Base-by-base conservation (phyloP, 2,888 invertebrate genomes). In the Cryptophagus acutangulus region DNA sequence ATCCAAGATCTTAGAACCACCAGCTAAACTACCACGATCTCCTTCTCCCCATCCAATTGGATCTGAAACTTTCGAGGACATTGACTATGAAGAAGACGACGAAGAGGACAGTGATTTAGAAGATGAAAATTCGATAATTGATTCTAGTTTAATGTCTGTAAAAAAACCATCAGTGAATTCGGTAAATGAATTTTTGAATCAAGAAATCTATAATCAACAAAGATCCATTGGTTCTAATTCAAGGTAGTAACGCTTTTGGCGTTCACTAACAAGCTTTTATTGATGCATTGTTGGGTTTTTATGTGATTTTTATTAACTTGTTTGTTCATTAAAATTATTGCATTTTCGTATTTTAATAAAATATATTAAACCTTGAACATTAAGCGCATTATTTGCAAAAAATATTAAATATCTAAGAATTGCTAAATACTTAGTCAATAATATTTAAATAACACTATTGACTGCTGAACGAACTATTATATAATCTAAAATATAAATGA, bases 11-110 rank as follows among this genome's bases (percentile, higher is more conserved):
- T 31, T 57, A 6, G 58, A 54, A 36, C 55, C 59, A 2, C 59
- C 62, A 34, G 48, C 48, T 5, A 63, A 62, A 52, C 63, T 64
- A 16, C 64, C 64, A 38, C 56, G 63, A 40, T 60, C 66, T n/a
- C 61, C 64, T 6, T 61, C 65, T 6, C 63, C 67, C 2, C 66
- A 65, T 46, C 66, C 64, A 1, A 55, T 61, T 31, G 37, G 52
- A 38, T 35, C 55, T 17, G 60, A 62, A 33, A 54, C 51, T 16
- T 55, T 59, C 25, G 60, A 61, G 31, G 59, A 61, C 33, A 55
- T 59, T 14, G 60, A 59, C 35, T 58, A 58, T 38, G 59, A 61
- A 24, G 57, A 59, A 14, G 58, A 57, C 10, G 57, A 56, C 30
- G 51, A 50, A 12, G 58, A 57, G 2, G 54, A 48, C 12, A 46